Evolutionary conservation across 1,140 invertebrate species (phyloP).

Genomic region (Oreohelix idahoensis): DNA sequence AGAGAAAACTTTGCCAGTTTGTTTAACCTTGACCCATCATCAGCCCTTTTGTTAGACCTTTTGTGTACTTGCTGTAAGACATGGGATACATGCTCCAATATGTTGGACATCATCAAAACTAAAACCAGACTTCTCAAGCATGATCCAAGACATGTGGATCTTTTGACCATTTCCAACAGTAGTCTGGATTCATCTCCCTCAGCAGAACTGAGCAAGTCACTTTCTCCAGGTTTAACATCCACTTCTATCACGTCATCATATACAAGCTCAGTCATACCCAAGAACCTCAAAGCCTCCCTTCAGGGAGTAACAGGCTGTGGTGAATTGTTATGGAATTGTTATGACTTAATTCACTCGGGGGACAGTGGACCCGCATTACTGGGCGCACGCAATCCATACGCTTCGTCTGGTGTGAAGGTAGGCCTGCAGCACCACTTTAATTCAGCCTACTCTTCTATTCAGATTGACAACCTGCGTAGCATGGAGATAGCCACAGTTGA

Average conservation of each 20-base stretch:
- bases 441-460: neutral
- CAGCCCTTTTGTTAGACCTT: slow-evolving; percentile 65
- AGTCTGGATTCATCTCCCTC: neutral
- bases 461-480: neutral
- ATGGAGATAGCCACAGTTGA: slow-evolving; percentile 1
- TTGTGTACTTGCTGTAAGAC: slow-evolving; percentile 57
- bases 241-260: neutral
- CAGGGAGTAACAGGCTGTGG: neutral
- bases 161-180: neutral
- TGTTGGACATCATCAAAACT: slow-evolving; percentile 59
- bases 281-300: neutral
- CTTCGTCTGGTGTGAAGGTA: neutral
- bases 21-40: slow-evolving; percentile 54
- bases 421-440: slow-evolving; percentile 27
- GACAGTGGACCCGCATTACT: neutral
- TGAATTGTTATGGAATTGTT: slow-evolving; percentile 3
- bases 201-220: neutral
- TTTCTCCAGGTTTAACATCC: neutral
- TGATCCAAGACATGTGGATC: neutral
- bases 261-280: neutral
- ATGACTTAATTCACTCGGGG: slow-evolving; percentile 10
- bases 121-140: slow-evolving; percentile 35
- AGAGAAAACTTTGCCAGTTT: slow-evolving; percentile 46
- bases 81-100: slow-evolving; percentile 63
- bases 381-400: neutral